Evolutionary conservation across 2,113 vertebrate species (phyloP), one percentile per base, ranked within the genome.

Genomic region (Lepus americanus): DNA sequence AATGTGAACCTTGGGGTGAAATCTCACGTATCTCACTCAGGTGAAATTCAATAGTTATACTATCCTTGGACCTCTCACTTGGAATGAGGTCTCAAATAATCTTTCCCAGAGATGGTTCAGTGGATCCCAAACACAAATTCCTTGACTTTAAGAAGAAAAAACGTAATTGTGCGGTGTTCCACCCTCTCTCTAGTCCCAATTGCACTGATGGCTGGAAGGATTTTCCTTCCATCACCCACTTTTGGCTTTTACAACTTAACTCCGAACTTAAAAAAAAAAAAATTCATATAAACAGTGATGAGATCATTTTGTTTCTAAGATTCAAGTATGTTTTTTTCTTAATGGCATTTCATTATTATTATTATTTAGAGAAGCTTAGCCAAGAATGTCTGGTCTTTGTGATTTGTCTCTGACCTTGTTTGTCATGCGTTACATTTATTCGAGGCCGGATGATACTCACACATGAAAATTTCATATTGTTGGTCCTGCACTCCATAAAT

Each of bases 381-480:
- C 69, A 93, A 86, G 64, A 95, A 53, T 86, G 93, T 96, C 2
- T 97, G 92, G 94, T 95, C 95, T 97, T 73, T 0, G 0, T 97
- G 95, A 87, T 95, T 97, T 94, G 96, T 97, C 81, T 36, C 81
- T 97, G 95, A 94, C 96, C 96, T 98, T 97, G 95, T 97, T 98
- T 98, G 98, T 97, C 96, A 97, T 95, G 84, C 95, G 90, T 98
- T 97, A 98, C 93, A 90, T 97, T 98, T 97, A 94, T 95, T 94
- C 86, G 92, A 97, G 84, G 89, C 93, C 96, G 92, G 67, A 93
- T 98, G 97, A 97, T 97, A 98, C 89, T 61, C 95, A 95, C 80
- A 97, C 98, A 98, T 98, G 97, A 98, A 98, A 98, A 98, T 98
- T 98, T 98, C 98, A 98, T 98, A 98, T 95, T 98, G 97, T 98